A percentile compares a stretch with the other conserved stretches of the same genome.
These are phyloP conservation scores for Phocoena phocoena DNA, from an alignment of 2,113 vertebrate genomes.

Conservation along the genomic window DNA sequence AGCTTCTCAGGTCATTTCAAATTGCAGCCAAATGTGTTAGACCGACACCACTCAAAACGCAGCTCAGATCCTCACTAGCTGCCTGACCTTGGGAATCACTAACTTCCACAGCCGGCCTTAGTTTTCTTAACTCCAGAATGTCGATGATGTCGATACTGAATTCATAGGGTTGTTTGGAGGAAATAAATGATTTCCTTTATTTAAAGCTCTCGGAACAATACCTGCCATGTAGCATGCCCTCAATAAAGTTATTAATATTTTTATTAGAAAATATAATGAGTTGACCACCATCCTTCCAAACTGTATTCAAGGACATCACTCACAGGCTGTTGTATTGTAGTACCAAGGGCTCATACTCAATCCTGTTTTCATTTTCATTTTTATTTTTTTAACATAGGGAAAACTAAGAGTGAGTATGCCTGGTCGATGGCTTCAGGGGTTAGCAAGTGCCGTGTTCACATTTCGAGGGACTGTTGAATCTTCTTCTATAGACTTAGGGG, in stretches of 20 bases:
- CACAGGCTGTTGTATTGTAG: background rate
- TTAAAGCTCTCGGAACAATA: background rate
- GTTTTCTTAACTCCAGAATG: background rate
- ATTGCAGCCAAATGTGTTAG: background rate
- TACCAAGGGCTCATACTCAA: background rate
- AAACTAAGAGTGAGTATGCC: background rate
- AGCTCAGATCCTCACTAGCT: background rate
- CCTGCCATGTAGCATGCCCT: background rate
- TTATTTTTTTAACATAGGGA: conserved; percentile 31
- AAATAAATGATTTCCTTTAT: background rate
- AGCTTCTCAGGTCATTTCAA: background rate
- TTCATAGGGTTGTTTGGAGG: background rate
- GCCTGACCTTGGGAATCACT: background rate
- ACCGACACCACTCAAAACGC: background rate
- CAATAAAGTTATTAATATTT: background rate
- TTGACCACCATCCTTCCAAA: background rate
- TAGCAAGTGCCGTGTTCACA: background rate
- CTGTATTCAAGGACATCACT: background rate
- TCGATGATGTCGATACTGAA: background rate
- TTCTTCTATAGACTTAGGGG: conserved; percentile 58
- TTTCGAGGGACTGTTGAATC: conserved; percentile 54
- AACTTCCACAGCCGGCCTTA: background rate
- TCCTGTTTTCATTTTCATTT: background rate
- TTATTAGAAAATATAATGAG: background rate
- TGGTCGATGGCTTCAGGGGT: conserved; percentile 53